Conservation (phyloP, 2,888 invertebrate genomes). For the Trichogramma dendrolimi region DNA sequence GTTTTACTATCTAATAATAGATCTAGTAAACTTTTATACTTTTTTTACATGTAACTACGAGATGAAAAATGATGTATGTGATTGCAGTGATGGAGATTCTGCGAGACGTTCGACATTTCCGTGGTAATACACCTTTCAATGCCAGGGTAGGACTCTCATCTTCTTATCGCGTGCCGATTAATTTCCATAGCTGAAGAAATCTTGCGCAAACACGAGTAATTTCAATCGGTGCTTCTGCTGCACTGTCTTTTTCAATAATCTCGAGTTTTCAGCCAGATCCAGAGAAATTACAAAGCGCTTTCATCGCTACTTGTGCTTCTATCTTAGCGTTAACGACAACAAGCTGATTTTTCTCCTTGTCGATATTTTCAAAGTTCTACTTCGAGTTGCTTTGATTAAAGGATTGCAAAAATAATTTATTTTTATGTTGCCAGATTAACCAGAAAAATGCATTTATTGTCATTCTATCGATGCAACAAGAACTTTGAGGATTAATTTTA, state of each 20-base stretch:
- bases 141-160: constrained; percentile 39
- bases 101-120: constrained; percentile 20
- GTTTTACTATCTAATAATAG: too few species aligned
- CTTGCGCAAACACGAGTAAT: constrained; percentile 32
- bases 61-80: too few species aligned
- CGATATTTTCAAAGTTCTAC: too few species aligned
- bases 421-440: too few species aligned
- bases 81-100: too few species aligned
- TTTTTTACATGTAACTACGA: too few species aligned
- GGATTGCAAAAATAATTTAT: too few species aligned
- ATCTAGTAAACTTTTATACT: too few species aligned
- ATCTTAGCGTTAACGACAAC: constrained; percentile 1
- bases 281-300: constrained; percentile 13
- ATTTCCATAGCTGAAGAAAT: constrained; percentile 33
- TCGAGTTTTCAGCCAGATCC: not conserved
- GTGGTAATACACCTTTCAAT: constrained; percentile 43
- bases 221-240: constrained; percentile 28
- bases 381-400: too few species aligned
- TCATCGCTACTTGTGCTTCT: not conserved
- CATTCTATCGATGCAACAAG: too few species aligned
- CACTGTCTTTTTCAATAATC: constrained; percentile 33
- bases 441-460: too few species aligned
- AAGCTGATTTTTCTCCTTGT: not conserved
- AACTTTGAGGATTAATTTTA: too few species aligned
- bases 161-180: constrained; percentile 38